phyloP scores from a whole-genome alignment of 2,797 vertebrate genomes.

The Macropus fuliginosus region DNA sequence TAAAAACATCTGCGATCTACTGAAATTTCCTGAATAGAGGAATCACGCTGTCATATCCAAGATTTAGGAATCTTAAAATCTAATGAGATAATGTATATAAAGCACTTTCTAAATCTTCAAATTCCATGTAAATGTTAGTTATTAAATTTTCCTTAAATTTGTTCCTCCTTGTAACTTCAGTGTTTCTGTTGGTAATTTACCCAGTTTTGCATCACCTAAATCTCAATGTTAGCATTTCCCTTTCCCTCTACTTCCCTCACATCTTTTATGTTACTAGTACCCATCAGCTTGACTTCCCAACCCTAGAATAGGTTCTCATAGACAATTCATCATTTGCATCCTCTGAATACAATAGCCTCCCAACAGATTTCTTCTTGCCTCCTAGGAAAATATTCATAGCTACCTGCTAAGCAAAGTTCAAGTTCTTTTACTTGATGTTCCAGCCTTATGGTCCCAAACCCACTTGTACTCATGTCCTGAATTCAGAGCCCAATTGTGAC shows the following conservation, averaged over 20 bases:
- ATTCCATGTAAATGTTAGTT: neutral
- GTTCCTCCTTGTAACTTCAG: neutral
- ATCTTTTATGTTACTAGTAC: neutral
- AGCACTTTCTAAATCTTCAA: neutral
- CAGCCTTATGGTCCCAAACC: too few relatives aligned
- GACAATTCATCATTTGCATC: neutral
- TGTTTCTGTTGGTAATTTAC: too few relatives aligned
- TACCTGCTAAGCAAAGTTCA: too few relatives aligned
- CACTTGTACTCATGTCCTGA: too few relatives aligned
- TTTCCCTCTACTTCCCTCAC: neutral
- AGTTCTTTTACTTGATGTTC: too few relatives aligned
- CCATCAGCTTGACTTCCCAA: neutral
- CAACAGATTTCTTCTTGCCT: neutral
- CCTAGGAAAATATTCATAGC: too few relatives aligned
- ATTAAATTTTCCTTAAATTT: neutral
- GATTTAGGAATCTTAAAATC: neutral
- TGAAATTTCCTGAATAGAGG: neutral
- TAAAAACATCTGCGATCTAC: neutral
- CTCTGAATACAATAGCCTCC: neutral
- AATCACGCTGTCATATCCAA: neutral
- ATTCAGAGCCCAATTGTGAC: too few relatives aligned
- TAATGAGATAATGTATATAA: neutral
- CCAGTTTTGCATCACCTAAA: neutral
- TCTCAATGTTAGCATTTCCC: neutral
- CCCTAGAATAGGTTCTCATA: neutral